These are phyloP conservation scores for Mylabris phalerata DNA, from an alignment of 1,140 invertebrate species.

Conservation along the genomic window DNA sequence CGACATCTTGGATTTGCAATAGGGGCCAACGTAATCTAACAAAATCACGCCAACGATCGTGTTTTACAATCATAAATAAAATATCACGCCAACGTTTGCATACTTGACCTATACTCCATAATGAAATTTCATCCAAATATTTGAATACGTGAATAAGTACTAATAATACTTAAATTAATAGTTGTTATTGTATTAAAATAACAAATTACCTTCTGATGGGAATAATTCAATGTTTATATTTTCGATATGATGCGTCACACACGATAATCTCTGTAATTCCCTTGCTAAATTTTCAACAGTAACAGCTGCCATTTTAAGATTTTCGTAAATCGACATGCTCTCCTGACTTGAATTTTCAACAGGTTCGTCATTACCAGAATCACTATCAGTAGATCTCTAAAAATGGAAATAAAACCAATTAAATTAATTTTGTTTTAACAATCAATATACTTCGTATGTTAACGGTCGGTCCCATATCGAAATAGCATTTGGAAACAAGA, in stretches of 20 bases:
- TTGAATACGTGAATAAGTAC: slow-evolving; percentile 83
- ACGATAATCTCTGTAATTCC: slow-evolving; percentile 44
- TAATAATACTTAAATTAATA: slow-evolving; percentile 29
- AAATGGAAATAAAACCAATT: not conserved
- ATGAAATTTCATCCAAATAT: slow-evolving; percentile 83
- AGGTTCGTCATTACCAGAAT: slow-evolving; percentile 92
- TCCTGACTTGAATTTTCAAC: slow-evolving; percentile 51
- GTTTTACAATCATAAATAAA: slow-evolving; percentile 57
- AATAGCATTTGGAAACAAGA: slow-evolving; percentile 78
- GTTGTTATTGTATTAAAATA: too few species aligned
- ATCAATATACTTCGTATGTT: slow-evolving; percentile 41
- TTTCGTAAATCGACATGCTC: slow-evolving; percentile 23
- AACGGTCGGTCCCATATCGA: slow-evolving; percentile 50
- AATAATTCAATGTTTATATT: slow-evolving; percentile 50
- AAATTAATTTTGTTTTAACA: slow-evolving; percentile 42
- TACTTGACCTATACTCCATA: slow-evolving; percentile 80
- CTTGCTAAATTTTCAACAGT: slow-evolving; percentile 40
- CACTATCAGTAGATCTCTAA: slow-evolving; percentile 83
- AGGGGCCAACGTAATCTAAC: slow-evolving; percentile 42
- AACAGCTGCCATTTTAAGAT: slow-evolving; percentile 25
- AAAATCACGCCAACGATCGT: slow-evolving; percentile 39
- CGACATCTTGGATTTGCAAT: slow-evolving; percentile 14
- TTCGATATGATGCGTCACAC: slow-evolving; percentile 40
- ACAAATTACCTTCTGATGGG: slow-evolving; percentile 50
- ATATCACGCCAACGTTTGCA: slow-evolving; percentile 78